phyloP scores from a whole-genome alignment of 2,888 invertebrate species.

The Nymphalis polychloros region DNA sequence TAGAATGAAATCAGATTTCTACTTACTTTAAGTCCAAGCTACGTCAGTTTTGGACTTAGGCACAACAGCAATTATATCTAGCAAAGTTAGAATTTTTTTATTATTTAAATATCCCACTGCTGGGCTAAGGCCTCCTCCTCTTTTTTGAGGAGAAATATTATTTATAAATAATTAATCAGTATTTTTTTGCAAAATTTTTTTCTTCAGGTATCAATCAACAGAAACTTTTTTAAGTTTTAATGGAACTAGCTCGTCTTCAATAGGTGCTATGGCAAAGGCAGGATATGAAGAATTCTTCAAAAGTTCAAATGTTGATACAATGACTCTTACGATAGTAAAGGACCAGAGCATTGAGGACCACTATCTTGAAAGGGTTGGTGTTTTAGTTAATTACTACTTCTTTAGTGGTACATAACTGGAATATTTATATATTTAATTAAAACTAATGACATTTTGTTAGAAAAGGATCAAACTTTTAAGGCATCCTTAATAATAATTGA shows the following conservation, averaged over 20 bases:
- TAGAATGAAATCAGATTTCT: too few relatives aligned
- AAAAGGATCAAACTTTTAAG: not conserved
- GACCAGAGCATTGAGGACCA: constrained; percentile 55
- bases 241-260: constrained; percentile 49
- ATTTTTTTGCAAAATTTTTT: not conserved
- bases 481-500: too few relatives aligned
- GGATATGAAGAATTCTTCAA: constrained; percentile 58
- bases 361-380: constrained; percentile 66
- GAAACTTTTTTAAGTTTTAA: constrained; percentile 63
- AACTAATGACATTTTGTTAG: not conserved
- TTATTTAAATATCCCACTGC: too few relatives aligned
- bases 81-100: too few relatives aligned
- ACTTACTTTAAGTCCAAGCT: too few relatives aligned
- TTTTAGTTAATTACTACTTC: not conserved
- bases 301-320: constrained; percentile 45
- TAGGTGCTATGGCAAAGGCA: constrained; percentile 54
- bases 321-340: constrained; percentile 55
- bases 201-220: constrained; percentile 59
- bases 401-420: not conserved
- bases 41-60: too few relatives aligned
- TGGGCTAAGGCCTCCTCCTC: too few relatives aligned
- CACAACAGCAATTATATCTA: too few relatives aligned
- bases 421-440: too few relatives aligned
- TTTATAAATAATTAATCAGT: not conserved
- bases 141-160: too few relatives aligned